phyloP scores from a whole-genome alignment of 1,140 invertebrate species.

The Drosophila lowei region DNA sequence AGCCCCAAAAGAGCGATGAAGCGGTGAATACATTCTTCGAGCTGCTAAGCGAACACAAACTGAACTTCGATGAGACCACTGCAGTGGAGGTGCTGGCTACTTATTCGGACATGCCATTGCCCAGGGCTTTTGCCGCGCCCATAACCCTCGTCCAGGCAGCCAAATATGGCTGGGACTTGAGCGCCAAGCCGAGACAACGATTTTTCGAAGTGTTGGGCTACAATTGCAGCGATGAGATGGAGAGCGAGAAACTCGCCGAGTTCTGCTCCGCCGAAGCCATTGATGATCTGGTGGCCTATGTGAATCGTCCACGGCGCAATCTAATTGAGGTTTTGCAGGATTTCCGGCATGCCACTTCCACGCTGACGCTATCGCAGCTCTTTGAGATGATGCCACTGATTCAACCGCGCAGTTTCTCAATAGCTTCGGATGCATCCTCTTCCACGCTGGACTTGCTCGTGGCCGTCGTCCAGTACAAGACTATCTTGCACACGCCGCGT shows the following conservation, averaged over 20 bases:
- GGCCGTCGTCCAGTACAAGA: slow-evolving; percentile 95
- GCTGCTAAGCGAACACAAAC: slow-evolving; percentile 85
- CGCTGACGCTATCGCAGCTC: slow-evolving; percentile 89
- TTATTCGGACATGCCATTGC: slow-evolving; percentile 85
- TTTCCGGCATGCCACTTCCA: slow-evolving; percentile 92
- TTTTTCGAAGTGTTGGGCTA: slow-evolving; percentile 92
- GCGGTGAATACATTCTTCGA: slow-evolving; percentile 90
- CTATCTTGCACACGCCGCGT: slow-evolving; percentile 90
- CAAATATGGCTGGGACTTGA: slow-evolving; percentile 91
- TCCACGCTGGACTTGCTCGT: slow-evolving; percentile 92
- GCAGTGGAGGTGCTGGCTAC: slow-evolving; percentile 85
- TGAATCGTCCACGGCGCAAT: slow-evolving; percentile 93
- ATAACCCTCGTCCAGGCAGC: slow-evolving; percentile 87
- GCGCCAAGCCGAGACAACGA: slow-evolving; percentile 91
- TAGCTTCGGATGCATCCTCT: slow-evolving; percentile 89
- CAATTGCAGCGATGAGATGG: slow-evolving; percentile 92
- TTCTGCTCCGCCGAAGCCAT: slow-evolving; percentile 93
- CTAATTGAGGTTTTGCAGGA: slow-evolving; percentile 96
- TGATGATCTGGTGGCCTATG: slow-evolving; percentile 95
- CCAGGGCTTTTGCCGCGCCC: slow-evolving; percentile 74
- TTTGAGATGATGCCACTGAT: slow-evolving; percentile 96
- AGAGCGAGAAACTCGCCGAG: slow-evolving; percentile 95
- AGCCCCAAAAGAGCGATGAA: slow-evolving; percentile 91
- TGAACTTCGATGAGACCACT: slow-evolving; percentile 85
- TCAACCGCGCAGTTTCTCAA: slow-evolving; percentile 97